Conservation (phyloP, 1,140 invertebrate genomes). For the Papilio glaucus region DNA sequence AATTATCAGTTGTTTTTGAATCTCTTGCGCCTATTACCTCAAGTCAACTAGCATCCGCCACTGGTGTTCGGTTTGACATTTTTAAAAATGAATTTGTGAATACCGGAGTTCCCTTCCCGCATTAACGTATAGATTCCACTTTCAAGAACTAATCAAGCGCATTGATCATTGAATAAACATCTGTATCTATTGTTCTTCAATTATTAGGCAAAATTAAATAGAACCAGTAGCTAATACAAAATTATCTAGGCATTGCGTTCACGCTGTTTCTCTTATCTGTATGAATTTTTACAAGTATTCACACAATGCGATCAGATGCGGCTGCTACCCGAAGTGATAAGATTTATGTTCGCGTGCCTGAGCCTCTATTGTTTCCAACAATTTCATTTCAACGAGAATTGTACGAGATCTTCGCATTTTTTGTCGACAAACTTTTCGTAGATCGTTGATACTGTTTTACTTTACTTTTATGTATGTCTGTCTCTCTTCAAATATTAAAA, state of each 20-base stretch:
- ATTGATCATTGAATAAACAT: too few relatives aligned
- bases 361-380: slow-evolving; percentile 17
- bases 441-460: background rate
- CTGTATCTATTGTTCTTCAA: too few relatives aligned
- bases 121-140: too few relatives aligned
- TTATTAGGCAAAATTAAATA: background rate
- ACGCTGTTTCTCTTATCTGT: background rate
- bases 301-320: slow-evolving; percentile 28
- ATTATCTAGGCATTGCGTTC: slow-evolving; percentile 3
- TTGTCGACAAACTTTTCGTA: background rate
- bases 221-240: background rate
- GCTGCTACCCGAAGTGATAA: background rate
- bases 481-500: too few relatives aligned
- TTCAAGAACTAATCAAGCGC: too few relatives aligned
- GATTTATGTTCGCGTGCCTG: slow-evolving; percentile 22
- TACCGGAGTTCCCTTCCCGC: too few relatives aligned
- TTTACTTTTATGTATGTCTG: too few relatives aligned
- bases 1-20: too few relatives aligned
- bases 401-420: slow-evolving; percentile 5
- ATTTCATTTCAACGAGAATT: slow-evolving; percentile 22
- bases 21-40: too few relatives aligned
- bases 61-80: too few relatives aligned
- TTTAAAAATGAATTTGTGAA: too few relatives aligned
- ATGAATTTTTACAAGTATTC: background rate
- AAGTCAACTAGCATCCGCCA: too few relatives aligned